A percentile compares a stretch with the other conserved stretches of the same genome.
phyloP scores from a whole-genome alignment of 1,140 invertebrate genomes.

The Gryllus bimaculatus region DNA sequence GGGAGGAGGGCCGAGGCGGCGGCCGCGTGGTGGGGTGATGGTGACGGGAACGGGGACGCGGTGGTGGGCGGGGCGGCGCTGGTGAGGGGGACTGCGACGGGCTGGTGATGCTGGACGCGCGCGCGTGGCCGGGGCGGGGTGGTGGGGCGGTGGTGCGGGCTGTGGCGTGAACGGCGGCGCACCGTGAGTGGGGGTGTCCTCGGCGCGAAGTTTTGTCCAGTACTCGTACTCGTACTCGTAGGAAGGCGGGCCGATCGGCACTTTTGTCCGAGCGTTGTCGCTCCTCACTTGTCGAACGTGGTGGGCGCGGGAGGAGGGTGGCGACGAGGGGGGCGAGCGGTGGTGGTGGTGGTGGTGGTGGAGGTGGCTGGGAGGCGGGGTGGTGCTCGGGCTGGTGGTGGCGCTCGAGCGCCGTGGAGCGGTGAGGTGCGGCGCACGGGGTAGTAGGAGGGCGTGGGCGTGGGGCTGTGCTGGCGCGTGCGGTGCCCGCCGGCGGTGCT shows the following conservation, averaged over 20 bases:
- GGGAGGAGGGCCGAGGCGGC: neutral
- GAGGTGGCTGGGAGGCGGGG: neutral
- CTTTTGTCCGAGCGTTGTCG: neutral
- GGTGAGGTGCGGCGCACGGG: conserved; percentile 28
- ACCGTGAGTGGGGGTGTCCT: neutral
- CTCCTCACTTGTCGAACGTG: neutral
- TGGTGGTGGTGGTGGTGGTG: neutral
- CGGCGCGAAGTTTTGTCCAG: neutral
- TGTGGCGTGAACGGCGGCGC: neutral
- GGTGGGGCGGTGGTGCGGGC: neutral
- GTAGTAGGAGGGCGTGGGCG: conserved; percentile 32
- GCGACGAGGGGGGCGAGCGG: neutral
- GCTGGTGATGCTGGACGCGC: neutral
- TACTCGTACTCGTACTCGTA: neutral
- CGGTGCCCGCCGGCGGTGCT: conserved; percentile 31
- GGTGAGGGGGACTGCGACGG: neutral
- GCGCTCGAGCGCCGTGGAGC: conserved; percentile 26
- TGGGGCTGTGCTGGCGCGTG: conserved; percentile 38
- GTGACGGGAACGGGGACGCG: neutral
- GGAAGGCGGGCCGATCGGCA: neutral
- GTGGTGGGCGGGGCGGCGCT: neutral
- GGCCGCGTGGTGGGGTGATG: neutral
- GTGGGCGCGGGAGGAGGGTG: neutral
- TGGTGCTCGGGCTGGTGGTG: conserved; percentile 30
- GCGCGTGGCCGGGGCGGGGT: neutral